Evolutionary conservation across 2,113 vertebrate species (phyloP).

Genomic region (Pyxicephalus adspersus): DNA sequence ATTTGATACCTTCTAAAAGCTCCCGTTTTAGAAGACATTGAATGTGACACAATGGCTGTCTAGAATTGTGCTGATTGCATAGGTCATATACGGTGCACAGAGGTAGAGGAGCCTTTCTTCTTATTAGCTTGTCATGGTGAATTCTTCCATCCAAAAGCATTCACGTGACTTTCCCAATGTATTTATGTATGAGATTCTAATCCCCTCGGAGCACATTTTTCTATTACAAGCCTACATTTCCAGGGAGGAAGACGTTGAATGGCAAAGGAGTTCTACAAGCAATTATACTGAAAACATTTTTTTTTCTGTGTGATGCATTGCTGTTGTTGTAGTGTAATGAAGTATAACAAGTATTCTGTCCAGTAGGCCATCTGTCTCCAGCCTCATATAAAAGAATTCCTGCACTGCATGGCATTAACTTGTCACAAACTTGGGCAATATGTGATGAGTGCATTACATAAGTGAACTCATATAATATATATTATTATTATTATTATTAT

Average conservation of each 20-base stretch:
- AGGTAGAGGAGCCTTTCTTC: no score
- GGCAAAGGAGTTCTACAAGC: background rate
- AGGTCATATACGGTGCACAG: background rate
- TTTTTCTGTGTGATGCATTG: background rate
- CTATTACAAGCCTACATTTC: background rate
- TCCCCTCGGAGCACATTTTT: background rate
- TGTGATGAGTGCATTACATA: no score
- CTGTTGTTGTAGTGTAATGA: constrained; percentile 22
- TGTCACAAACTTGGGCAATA: no score
- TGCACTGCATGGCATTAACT: background rate
- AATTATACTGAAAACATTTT: background rate
- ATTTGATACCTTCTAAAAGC: no score
- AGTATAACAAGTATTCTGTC: background rate
- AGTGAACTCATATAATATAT: no score
- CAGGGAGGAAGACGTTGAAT: background rate
- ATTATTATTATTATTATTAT: no score
- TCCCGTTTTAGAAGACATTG: no score
- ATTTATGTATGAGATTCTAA: background rate
- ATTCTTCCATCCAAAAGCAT: background rate
- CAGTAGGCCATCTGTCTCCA: constrained; percentile 1
- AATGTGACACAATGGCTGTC: no score
- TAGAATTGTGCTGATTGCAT: background rate
- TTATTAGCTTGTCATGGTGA: background rate
- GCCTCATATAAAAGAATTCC: background rate
- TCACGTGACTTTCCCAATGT: no score